Percentiles rank a stretch among this genome's conserved stretches.
Conservation (phyloP, 2,797 vertebrate genomes). For the Spondyliosoma cantharus region DNA sequence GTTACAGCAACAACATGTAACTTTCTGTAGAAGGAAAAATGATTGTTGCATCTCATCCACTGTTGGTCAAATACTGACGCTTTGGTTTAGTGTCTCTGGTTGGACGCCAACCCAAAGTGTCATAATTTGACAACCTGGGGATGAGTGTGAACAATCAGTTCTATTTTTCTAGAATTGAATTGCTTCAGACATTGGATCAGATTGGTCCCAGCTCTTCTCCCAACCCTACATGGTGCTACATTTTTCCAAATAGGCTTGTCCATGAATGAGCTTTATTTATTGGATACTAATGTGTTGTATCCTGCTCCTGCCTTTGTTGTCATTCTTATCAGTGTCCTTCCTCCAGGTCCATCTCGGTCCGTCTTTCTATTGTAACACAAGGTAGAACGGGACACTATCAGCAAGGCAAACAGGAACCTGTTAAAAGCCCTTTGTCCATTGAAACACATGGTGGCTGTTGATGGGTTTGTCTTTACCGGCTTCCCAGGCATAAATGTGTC, state of each 20-base stretch:
- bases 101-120: too few species aligned
- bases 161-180: too few species aligned
- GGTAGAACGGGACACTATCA: slow-evolving; percentile 74
- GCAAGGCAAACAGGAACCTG: slow-evolving; percentile 77
- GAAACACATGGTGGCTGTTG: slow-evolving; percentile 70
- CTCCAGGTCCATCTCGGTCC: slow-evolving; percentile 57
- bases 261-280: slow-evolving; percentile 28
- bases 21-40: too few species aligned
- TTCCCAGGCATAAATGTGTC: slow-evolving; percentile 47
- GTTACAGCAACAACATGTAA: too few species aligned
- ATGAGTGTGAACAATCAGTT: too few species aligned
- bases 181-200: too few species aligned
- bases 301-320: slow-evolving; percentile 68
- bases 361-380: slow-evolving; percentile 62
- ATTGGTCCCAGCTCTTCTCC: neutral
- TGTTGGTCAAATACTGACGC: too few species aligned
- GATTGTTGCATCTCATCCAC: too few species aligned
- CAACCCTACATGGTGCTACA: neutral
- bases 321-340: slow-evolving; percentile 74
- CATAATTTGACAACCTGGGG: too few species aligned
- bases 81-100: too few species aligned
- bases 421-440: slow-evolving; percentile 74
- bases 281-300: slow-evolving; percentile 49
- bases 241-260: slow-evolving; percentile 10
- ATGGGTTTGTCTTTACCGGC: slow-evolving; percentile 66